These are phyloP conservation scores for Drosophila tsacasi DNA, from an alignment of 1,140 invertebrate genomes.

Conservation along the genomic window DNA sequence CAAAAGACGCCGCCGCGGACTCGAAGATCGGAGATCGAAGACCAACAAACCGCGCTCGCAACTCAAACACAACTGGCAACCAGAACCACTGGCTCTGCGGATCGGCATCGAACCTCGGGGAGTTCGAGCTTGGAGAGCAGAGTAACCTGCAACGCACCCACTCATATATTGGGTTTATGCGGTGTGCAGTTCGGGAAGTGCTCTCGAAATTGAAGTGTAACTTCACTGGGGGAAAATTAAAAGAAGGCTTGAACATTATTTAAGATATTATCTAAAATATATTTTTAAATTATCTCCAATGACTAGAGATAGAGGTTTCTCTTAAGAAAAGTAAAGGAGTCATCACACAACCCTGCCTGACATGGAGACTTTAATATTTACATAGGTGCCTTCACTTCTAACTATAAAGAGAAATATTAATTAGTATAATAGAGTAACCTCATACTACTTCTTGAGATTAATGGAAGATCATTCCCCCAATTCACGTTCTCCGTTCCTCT, in stretches of 20 bases:
- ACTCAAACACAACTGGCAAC: conserved; percentile 57
- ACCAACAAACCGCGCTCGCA: conserved; percentile 45
- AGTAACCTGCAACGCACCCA: conserved; percentile 33
- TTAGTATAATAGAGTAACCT: too few relatives aligned
- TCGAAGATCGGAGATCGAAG: conserved; percentile 11
- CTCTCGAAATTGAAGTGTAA: not conserved
- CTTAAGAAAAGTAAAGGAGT: not conserved
- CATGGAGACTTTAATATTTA: too few relatives aligned
- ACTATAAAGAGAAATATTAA: not conserved
- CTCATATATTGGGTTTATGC: conserved; percentile 20
- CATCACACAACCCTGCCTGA: too few relatives aligned
- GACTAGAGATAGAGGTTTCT: not conserved
- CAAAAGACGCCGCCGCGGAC: conserved; percentile 21
- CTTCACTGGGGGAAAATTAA: too few relatives aligned
- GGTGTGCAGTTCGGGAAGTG: not conserved
- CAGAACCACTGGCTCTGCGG: conserved; percentile 23
- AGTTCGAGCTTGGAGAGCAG: conserved; percentile 25
- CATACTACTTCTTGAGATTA: not conserved
- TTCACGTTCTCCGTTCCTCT: not conserved
- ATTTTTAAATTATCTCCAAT: too few relatives aligned
- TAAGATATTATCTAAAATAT: too few relatives aligned
- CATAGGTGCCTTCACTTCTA: not conserved
- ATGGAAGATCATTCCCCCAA: too few relatives aligned
- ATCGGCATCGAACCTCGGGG: conserved; percentile 17
- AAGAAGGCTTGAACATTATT: too few relatives aligned